Evolutionary conservation across 2,113 vertebrate genomes (phyloP).

Genomic region (Oncorhynchus tshawytscha): DNA sequence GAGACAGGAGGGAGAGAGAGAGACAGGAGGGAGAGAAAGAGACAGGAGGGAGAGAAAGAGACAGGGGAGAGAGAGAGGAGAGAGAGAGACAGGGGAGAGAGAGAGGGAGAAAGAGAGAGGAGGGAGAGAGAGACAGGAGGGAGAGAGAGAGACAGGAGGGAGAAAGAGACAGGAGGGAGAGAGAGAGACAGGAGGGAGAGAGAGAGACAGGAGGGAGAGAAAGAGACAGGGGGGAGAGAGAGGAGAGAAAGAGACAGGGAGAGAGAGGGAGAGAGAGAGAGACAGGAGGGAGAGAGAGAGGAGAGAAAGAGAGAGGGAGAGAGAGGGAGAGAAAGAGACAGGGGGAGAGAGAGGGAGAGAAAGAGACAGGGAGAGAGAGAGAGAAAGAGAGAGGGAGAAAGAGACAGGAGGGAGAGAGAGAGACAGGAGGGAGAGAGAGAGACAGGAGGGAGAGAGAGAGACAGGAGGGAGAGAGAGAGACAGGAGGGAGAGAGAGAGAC

Average conservation of each 20-base stretch:
- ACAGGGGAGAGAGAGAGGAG: no score
- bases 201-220: no score
- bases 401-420: no score
- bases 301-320: background rate
- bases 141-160: no score
- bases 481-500: slow-evolving; percentile 41
- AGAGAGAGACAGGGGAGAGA: background rate
- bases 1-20: background rate
- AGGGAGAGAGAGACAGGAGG: no score
- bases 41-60: no score
- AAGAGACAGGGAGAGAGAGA: background rate
- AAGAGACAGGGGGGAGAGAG: slow-evolving; percentile 63
- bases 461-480: background rate
- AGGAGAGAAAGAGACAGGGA: slow-evolving; percentile 21
- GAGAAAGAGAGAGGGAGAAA: slow-evolving; percentile 7
- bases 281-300: no score
- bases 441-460: background rate
- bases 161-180: background rate
- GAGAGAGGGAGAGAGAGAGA: background rate
- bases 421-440: no score
- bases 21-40: no score
- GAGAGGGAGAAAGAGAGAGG: no score
- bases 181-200: background rate
- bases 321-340: background rate
- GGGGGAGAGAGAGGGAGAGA: rapidly evolving